Percentiles rank a stretch among this genome's conserved stretches.
phyloP scores from a whole-genome alignment of 2,113 vertebrate species.

The Ceyx melanurus region DNA sequence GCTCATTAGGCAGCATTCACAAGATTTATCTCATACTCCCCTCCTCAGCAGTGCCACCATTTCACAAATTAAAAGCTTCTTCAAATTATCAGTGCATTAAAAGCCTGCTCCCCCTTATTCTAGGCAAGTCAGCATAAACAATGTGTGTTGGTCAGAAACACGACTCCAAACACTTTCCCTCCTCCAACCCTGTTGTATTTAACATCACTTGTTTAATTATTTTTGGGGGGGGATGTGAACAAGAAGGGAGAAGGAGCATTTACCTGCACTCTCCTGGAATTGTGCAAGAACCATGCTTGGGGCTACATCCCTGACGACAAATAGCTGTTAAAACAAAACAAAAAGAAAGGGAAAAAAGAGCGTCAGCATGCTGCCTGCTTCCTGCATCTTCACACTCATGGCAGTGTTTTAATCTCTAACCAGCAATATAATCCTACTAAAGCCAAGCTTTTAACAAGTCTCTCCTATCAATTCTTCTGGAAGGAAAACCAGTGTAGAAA shows the following conservation, averaged over 20 bases:
- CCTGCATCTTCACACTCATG: background rate
- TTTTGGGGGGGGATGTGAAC: background rate
- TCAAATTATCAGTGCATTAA: conserved; percentile 43
- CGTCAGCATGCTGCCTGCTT: conserved; percentile 23
- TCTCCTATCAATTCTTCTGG: conserved; percentile 25
- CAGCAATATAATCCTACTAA: conserved; percentile 64
- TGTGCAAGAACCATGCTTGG: conserved; percentile 93
- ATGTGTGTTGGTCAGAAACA: conserved; percentile 55
- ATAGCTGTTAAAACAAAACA: conserved; percentile 81
- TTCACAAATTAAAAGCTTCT: conserved; percentile 41
- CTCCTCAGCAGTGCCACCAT: background rate
- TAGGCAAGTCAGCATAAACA: conserved; percentile 67
- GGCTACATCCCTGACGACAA: conserved; percentile 96
- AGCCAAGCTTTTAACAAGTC: conserved; percentile 60
- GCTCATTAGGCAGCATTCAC: conserved; percentile 62
- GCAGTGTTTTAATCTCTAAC: conserved; percentile 67
- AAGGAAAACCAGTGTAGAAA: conserved; percentile 44
- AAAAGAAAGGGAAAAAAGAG: background rate
- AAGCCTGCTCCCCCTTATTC: conserved; percentile 36
- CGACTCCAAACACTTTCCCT: conserved; percentile 10
- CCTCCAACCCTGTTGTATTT: background rate
- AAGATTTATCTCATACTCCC: background rate
- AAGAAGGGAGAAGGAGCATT: conserved; percentile 35
- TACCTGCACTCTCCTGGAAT: conserved; percentile 96
- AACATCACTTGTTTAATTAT: conserved; percentile 22